Evolutionary conservation across 2,113 vertebrate genomes (phyloP), one percentile per base, ranked within the genome.

Genomic region (Perognathus longimembris): DNA sequence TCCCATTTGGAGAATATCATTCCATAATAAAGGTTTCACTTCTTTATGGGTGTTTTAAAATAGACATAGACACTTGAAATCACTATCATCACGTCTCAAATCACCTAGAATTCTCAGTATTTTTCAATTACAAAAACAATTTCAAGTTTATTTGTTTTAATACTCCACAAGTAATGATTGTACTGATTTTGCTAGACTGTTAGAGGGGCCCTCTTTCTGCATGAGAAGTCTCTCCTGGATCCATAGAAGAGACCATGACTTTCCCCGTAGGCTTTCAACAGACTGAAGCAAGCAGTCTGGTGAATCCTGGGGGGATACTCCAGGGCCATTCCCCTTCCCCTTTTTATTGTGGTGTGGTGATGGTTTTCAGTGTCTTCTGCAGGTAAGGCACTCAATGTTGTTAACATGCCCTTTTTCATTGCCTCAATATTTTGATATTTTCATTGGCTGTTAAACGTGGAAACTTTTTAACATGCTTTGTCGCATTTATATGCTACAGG

Each of bases 401-500:
- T 98, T 98, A 97, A 98, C 98, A 30, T 98, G 98, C 98, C 98
- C 98, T 98, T 98, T 98, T 97, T 98, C 97, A 97, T 98, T 98
- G 98, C 95, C 98, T 98, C 97, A 89, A 88, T 98, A 97, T 97
- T 98, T 98, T 98, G 96, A 96, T 98, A 97, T 98, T 98, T 98
- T 98, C 97, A 96, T 98, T 98, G 98, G 98, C 97, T 98, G 98
- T 98, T 98, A 97, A 98, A 98, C 98, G 97, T 99, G 98, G 98
- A 98, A 98, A 98, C 98, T 98, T 99, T 99, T 99, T 99, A 99
- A 99, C 99, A 99, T 99, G 99, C 99, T 99, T 99, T 99, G 99
- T 99, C 99, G 99, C 99, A 99, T 99, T 99, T 99, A 99, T 99
- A 99, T 99, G 99, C 99, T 99, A 99, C 99, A 99, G 99, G 99